Evolutionary conservation across 2,797 vertebrate genomes (phyloP).

Genomic region (Parambassis ranga): DNA sequence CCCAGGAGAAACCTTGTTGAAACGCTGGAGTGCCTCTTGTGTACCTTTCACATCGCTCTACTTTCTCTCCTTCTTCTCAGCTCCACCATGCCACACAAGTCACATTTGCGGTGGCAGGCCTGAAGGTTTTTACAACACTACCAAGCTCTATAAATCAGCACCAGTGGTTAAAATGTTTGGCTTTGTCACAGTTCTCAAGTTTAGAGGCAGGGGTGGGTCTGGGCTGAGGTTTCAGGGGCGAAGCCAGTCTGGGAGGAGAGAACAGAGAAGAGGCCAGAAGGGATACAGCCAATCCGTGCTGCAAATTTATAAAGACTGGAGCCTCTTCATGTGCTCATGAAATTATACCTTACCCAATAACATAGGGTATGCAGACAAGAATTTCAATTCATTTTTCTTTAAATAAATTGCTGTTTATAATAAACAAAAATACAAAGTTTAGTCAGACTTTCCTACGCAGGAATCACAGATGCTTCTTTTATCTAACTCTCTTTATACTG

Average conservation of each 20-base stretch:
- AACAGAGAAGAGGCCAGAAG: slow-evolving; percentile 34
- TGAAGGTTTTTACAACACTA: slow-evolving; percentile 66
- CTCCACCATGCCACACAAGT: slow-evolving; percentile 21
- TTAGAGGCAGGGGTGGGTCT: slow-evolving; percentile 58
- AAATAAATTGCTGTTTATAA: too few relatives aligned
- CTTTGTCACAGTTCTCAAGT: slow-evolving; percentile 77
- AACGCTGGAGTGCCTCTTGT: slow-evolving; percentile 49
- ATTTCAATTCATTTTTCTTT: too few relatives aligned
- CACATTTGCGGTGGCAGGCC: slow-evolving; percentile 53
- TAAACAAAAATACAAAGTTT: too few relatives aligned
- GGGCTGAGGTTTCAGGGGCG: slow-evolving; percentile 55
- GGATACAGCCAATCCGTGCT: slow-evolving; percentile 28
- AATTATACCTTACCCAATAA: background rate
- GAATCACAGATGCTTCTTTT: too few relatives aligned
- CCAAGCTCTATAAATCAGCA: slow-evolving; percentile 74
- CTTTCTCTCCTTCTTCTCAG: slow-evolving; percentile 35
- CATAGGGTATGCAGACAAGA: too few relatives aligned
- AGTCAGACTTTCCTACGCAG: too few relatives aligned
- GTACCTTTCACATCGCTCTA: slow-evolving; percentile 40
- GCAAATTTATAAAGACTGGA: slow-evolving; percentile 29
- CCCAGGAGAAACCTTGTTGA: slow-evolving; percentile 44
- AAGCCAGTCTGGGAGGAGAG: slow-evolving; percentile 59
- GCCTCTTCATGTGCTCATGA: slow-evolving; percentile 6
- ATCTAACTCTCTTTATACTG: too few relatives aligned
- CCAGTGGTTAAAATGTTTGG: slow-evolving; percentile 69